Evolutionary conservation across 2,797 vertebrate species (phyloP).

Genomic region (Enteromius thamalakanensis): DNA sequence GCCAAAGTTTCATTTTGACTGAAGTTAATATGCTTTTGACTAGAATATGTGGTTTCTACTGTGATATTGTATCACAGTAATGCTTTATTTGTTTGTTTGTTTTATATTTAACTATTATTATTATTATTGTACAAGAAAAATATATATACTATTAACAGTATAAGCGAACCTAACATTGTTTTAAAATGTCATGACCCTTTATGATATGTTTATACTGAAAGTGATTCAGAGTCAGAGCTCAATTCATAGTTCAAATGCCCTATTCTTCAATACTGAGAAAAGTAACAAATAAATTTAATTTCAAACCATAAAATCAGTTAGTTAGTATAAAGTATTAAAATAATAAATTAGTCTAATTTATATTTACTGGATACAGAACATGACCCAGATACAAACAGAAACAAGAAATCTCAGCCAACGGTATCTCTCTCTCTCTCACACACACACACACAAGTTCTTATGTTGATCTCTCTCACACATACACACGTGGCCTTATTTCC

Average conservation of each 20-base stretch:
- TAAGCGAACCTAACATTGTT: background rate
- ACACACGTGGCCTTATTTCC: constrained; percentile 40
- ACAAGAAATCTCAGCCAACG: constrained; percentile 9
- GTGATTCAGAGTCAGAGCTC: background rate
- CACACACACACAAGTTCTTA: background rate
- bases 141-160: no score
- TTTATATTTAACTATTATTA: background rate
- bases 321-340: background rate
- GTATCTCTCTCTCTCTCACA: background rate
- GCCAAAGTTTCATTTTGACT: no score
- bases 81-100: no score
- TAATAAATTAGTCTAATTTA: background rate
- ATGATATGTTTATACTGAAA: background rate
- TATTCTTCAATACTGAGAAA: constrained; percentile 1
- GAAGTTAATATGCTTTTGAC: no score
- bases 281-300: background rate
- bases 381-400: constrained; percentile 12
- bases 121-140: background rate
- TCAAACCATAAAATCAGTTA: background rate
- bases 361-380: background rate
- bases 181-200: background rate
- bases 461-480: constrained; percentile 7
- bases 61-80: no score
- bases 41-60: no score
- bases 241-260: background rate